These are phyloP conservation scores for Karalla daura DNA, from an alignment of 2,797 vertebrate species.

Conservation along the genomic window DNA sequence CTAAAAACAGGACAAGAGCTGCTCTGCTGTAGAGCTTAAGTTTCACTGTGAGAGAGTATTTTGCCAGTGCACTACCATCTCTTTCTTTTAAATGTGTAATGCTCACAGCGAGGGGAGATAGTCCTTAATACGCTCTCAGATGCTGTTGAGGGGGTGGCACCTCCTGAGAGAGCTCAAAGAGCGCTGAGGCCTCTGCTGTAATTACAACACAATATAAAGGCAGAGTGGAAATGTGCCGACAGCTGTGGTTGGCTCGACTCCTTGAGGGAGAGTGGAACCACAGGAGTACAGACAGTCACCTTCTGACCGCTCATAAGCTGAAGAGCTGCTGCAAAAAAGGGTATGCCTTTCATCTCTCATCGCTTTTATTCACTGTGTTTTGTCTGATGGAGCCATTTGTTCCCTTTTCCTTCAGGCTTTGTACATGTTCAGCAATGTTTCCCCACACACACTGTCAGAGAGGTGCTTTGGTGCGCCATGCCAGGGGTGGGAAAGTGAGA, in stretches of 20 bases:
- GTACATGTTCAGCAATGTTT: slow-evolving; percentile 40
- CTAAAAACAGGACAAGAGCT: slow-evolving; percentile 35
- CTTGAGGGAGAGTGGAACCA: slow-evolving; percentile 47
- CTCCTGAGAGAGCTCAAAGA: slow-evolving; percentile 69
- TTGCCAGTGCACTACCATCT: slow-evolving; percentile 32
- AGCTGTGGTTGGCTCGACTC: slow-evolving; percentile 68
- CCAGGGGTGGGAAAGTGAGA: slow-evolving; percentile 56
- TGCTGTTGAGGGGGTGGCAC: slow-evolving; percentile 55
- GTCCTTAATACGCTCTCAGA: slow-evolving; percentile 55
- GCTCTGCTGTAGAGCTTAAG: slow-evolving; percentile 37
- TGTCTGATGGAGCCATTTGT: slow-evolving; percentile 74
- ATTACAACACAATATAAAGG: slow-evolving; percentile 72
- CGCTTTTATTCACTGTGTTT: slow-evolving; percentile 62
- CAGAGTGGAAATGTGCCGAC: slow-evolving; percentile 56
- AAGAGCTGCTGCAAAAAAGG: slow-evolving; percentile 50
- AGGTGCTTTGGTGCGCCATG: slow-evolving; percentile 39
- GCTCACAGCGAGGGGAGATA: slow-evolving; percentile 37
- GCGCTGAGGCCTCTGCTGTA: slow-evolving; percentile 65
- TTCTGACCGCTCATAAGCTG: slow-evolving; percentile 71
- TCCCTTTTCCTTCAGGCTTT: slow-evolving; percentile 55
- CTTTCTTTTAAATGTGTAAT: slow-evolving; percentile 51
- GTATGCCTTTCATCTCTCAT: slow-evolving; percentile 62
- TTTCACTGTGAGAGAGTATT: slow-evolving; percentile 21
- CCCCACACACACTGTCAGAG: slow-evolving; percentile 15
- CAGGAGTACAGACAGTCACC: slow-evolving; percentile 57